phyloP scores from a whole-genome alignment of 2,113 vertebrate species.

The Uropsilus gracilis region DNA sequence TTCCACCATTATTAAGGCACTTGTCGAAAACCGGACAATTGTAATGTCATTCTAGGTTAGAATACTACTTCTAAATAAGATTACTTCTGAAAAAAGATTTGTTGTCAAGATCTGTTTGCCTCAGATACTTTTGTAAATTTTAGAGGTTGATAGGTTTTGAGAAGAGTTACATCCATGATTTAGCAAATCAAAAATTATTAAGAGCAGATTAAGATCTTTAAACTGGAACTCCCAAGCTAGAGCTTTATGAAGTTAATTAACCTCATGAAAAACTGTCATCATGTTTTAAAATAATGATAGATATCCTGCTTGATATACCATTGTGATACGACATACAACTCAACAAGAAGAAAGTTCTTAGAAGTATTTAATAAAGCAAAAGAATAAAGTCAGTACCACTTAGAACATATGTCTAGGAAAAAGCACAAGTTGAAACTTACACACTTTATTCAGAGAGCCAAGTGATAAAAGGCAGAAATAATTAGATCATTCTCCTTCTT shows the following conservation, averaged over 20 bases:
- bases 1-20: background rate
- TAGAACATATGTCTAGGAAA: background rate
- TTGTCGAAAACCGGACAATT: slow-evolving; percentile 25
- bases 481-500: background rate
- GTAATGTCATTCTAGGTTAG: background rate
- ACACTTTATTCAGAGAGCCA: background rate
- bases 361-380: slow-evolving; percentile 2
- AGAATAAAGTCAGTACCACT: background rate
- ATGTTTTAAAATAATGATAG: slow-evolving; percentile 57
- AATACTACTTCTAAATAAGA: slow-evolving; percentile 24
- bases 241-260: slow-evolving; percentile 34
- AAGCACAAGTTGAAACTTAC: background rate
- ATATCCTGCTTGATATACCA: background rate
- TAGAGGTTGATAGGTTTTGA: background rate
- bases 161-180: background rate
- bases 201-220: background rate
- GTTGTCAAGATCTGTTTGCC: background rate
- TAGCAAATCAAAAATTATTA: background rate
- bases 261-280: background rate
- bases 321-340: background rate
- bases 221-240: background rate
- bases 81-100: slow-evolving; percentile 13
- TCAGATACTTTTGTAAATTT: slow-evolving; percentile 25
- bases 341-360: background rate
- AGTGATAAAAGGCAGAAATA: slow-evolving; percentile 8